Evolutionary conservation across 2,888 invertebrate species (phyloP), one percentile per base, ranked within the genome.

Genomic region (Drosophila nr. perissopoda): DNA sequence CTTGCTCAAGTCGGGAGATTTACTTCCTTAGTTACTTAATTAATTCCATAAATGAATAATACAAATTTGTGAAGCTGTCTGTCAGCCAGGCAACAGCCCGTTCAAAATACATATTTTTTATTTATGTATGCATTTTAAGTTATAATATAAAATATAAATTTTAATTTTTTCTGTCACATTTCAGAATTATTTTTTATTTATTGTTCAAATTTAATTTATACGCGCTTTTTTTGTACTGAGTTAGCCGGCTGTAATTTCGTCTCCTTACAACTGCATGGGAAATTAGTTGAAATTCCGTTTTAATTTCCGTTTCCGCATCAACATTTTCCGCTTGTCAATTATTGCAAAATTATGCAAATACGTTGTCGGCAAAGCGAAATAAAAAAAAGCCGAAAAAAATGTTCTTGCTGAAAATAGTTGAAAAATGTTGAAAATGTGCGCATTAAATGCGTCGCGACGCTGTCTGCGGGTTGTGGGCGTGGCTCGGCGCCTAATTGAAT

Each of bases 281-380:
- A 76, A 76, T 87, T 85, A 85, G 88, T 87, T 76, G 76, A 73
- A 85, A 86, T 87, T 87, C 75, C 87, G 72, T 87, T 85, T 85
- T 85, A 85, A 85, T 85, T 87, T 85, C 88, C 85, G 85, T 71
- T 83, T 81, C 85, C 87, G 87, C 85, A 77, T 82, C 73, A 85
- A 79, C 85, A 85, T 87, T 85, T 85, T 85, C 83, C 88, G 85
- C 86, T 83, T 86, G 88, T 88, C 88, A 88, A 88, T 86, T 88
- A 88, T 88, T 82, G 83, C 86, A 73, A 80, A 88, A 88, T 86
- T 88, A 86, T 86, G 86, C 88, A 86, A 86, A 88, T 86, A 77
- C 77, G 76, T 69, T 76, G 75, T 54, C 68, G 73, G 73, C 42
- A 45, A n/a, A 36, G 45, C 42, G 27, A 51, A 68, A 62, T 27